Evolutionary conservation across 2,888 invertebrate genomes (phyloP).

Genomic region (Leptopterna dolabrata): DNA sequence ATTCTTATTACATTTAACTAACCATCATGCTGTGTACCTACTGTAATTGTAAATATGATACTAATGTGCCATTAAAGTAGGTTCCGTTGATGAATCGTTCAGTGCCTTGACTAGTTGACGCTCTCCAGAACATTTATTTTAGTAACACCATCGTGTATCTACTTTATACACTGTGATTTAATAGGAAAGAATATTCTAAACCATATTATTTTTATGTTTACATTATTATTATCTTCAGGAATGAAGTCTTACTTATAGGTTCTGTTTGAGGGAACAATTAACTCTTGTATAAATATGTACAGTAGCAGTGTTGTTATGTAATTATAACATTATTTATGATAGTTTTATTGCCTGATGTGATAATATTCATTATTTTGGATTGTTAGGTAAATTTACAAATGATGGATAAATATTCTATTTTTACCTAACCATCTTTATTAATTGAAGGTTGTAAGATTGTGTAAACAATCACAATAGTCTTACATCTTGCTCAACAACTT

Average conservation of each 20-base stretch:
- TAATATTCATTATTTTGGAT: constrained; percentile 31
- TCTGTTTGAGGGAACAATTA: constrained; percentile 11
- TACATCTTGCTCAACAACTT: constrained; percentile 55
- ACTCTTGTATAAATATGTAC: constrained; percentile 17
- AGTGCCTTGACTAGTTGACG: constrained; percentile 17
- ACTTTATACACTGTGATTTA: constrained; percentile 29
- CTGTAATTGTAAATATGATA: constrained; percentile 12
- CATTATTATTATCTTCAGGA: background rate
- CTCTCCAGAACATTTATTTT: constrained; percentile 26
- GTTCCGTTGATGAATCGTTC: constrained; percentile 8
- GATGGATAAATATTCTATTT: background rate
- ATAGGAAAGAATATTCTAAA: constrained; percentile 29
- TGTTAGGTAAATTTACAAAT: background rate
- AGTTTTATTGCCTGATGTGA: constrained; percentile 13
- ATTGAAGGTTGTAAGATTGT: constrained; percentile 20
- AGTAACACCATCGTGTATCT: constrained; percentile 18
- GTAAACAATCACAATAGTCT: constrained; percentile 29
- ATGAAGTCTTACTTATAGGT: background rate
- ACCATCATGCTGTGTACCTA: background rate
- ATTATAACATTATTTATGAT: constrained; percentile 24
- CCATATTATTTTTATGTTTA: constrained; percentile 19
- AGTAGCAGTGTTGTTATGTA: constrained; percentile 13
- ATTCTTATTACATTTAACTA: background rate
- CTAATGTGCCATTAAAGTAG: constrained; percentile 29
- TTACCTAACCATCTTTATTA: background rate